Evolutionary conservation across 2,888 invertebrate species (phyloP).

Genomic region (Galerucella calmariensis): DNA sequence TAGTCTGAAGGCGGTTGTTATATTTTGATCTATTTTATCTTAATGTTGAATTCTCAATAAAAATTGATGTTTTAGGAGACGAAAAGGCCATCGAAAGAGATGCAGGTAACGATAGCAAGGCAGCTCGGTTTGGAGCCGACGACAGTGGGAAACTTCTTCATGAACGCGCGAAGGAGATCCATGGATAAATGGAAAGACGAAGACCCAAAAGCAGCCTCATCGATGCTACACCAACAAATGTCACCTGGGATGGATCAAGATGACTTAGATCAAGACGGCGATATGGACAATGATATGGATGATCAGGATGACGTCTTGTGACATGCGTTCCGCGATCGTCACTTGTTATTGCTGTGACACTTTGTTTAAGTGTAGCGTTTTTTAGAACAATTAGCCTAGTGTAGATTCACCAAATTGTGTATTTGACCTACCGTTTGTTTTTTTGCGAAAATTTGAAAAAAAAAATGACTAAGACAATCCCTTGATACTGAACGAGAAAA

Average conservation of each 20-base stretch:
- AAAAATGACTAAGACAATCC: slow-evolving; percentile 16
- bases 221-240: slow-evolving; percentile 63
- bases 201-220: slow-evolving; percentile 73
- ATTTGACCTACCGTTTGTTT: slow-evolving; percentile 49
- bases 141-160: slow-evolving; percentile 99
- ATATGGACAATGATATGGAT: slow-evolving; percentile 69
- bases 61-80: slow-evolving; percentile 78
- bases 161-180: slow-evolving; percentile 98
- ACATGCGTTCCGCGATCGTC: slow-evolving; percentile 66
- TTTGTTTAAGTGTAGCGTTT: slow-evolving; percentile 57
- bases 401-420: slow-evolving; percentile 53
- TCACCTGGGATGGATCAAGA: slow-evolving; percentile 64
- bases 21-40: too few relatives aligned
- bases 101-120: slow-evolving; percentile 99
- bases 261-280: slow-evolving; percentile 64
- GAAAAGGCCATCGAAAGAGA: slow-evolving; percentile 98
- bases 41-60: neutral
- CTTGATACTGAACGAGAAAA: slow-evolving; percentile 7
- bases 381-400: slow-evolving; percentile 57
- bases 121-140: slow-evolving; percentile 97
- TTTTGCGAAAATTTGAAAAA: slow-evolving; percentile 40
- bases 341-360: slow-evolving; percentile 66
- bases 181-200: slow-evolving; percentile 99
- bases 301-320: slow-evolving; percentile 71
- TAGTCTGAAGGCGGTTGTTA: too few relatives aligned